phyloP scores from a whole-genome alignment of 2,888 invertebrate species.

The Leptopilina syphax region DNA sequence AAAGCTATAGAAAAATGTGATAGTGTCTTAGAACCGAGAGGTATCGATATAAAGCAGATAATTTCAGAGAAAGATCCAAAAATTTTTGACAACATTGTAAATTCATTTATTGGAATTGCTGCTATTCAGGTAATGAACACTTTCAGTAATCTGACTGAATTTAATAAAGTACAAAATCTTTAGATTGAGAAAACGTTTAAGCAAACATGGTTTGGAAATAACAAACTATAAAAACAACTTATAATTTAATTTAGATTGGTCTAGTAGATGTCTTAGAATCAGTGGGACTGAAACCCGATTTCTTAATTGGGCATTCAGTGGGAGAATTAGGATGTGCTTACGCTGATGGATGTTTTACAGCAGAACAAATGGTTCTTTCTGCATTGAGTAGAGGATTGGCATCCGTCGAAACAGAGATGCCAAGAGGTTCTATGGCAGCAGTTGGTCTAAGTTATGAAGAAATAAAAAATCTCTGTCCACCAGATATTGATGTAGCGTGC shows the following conservation, averaged over 20 bases:
- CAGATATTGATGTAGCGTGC: constrained; percentile 90
- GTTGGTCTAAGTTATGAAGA: constrained; percentile 83
- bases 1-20: constrained; percentile 81
- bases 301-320: constrained; percentile 92
- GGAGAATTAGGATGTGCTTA: constrained; percentile 97
- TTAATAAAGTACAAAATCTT: too few relatives aligned
- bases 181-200: too few relatives aligned
- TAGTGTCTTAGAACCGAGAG: constrained; percentile 81
- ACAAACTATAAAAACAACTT: background rate
- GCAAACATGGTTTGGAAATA: background rate
- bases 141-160: too few relatives aligned
- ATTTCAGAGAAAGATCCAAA: constrained; percentile 81
- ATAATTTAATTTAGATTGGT: constrained; percentile 78
- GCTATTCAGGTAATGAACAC: constrained; percentile 80
- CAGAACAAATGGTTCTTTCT: constrained; percentile 70
- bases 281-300: constrained; percentile 84
- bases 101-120: constrained; percentile 86
- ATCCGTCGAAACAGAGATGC: constrained; percentile 70
- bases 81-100: constrained; percentile 83
- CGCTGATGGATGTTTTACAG: constrained; percentile 93
- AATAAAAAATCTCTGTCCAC: constrained; percentile 83
- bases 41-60: constrained; percentile 82
- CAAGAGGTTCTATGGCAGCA: constrained; percentile 92
- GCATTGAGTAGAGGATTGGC: constrained; percentile 69
- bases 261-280: constrained; percentile 81